Evolutionary conservation across 1,140 invertebrate genomes (phyloP), one percentile per base, ranked within the genome.

Genomic region (Ceratina japonica): DNA sequence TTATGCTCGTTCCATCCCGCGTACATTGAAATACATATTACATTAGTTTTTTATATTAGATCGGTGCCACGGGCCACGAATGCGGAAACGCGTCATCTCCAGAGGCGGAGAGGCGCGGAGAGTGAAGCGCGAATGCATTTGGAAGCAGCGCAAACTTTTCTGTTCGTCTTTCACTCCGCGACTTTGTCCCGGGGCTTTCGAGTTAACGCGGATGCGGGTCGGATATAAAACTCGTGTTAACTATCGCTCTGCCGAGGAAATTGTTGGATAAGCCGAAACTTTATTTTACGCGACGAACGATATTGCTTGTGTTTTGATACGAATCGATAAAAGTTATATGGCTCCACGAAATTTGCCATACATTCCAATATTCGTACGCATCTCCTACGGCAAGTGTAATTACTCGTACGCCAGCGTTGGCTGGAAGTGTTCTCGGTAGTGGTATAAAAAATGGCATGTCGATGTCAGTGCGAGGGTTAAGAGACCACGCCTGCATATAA

Each of bases 41-140:
- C 77, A 66, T 73, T 74, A 58, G 62, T 79, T 61, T 79, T 73
- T 79, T 59, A 66, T 72, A 74, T 66, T 49, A 72, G 31, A 79
- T 73, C 70, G 54, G 77, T 59, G 71, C 20, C 62, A 49, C 44
- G n/a, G 31, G 5, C 16, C 22, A 12, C 71, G 31, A 66, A 61
- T 51, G 71, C 61, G 37, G 68, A 18, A 58, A 70, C 22, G 16
- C 16, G 27, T 5, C 31, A 13, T 13, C 8, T 24, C 18, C 0
- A 7, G 3, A 16, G 16, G 27, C 0, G 10, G 3, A 16, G 16
- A 49, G 51, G n/a, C 1, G n/a, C 5, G 59, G 0, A 16, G 44
- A 44, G 49, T 62, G 56, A 62, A 76, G 62, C 22, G 2, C 16
- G 59, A 51, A 37, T 27, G 20, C 27, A n/a, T 63, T 64, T 27